A percentile compares a stretch with the other conserved stretches of the same genome.
These are phyloP conservation scores for Cosmia pyralina DNA, from an alignment of 2,888 invertebrate genomes.

Conservation along the genomic window DNA sequence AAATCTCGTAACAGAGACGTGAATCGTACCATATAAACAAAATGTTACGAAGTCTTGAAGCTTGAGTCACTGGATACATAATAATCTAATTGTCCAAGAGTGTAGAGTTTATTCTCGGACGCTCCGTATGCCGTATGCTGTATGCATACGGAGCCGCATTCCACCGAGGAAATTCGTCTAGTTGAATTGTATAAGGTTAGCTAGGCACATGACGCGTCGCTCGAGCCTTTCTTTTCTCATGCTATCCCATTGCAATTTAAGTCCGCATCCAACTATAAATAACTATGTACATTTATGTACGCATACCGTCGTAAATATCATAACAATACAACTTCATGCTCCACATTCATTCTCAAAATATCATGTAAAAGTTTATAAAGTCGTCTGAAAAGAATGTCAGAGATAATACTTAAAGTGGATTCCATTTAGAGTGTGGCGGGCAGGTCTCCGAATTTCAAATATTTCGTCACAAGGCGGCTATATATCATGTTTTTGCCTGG, in stretches of 20 bases:
- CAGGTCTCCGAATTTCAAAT: constrained; percentile 87
- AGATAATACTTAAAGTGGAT: constrained; percentile 84
- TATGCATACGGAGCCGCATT: constrained; percentile 62
- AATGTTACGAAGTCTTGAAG: constrained; percentile 44
- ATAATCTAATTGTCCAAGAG: constrained; percentile 58
- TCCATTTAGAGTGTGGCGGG: constrained; percentile 86
- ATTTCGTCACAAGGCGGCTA: constrained; percentile 88
- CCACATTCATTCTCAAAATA: constrained; percentile 50
- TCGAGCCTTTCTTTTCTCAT: constrained; percentile 58
- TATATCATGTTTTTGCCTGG: constrained; percentile 89
- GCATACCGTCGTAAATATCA: constrained; percentile 16
- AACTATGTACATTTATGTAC: constrained; percentile 48
- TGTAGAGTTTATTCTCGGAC: constrained; percentile 58
- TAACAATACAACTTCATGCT: constrained; percentile 49
- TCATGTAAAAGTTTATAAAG: constrained; percentile 74
- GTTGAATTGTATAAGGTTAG: constrained; percentile 61
- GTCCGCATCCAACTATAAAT: constrained; percentile 34
- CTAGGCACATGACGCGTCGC: constrained; percentile 44
- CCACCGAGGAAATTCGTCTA: constrained; percentile 66
- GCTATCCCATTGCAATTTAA: constrained; percentile 38
- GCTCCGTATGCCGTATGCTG: constrained; percentile 61
- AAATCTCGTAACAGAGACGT: constrained; percentile 40
- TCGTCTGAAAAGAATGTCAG: constrained; percentile 79
- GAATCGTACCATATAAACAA: constrained; percentile 40
- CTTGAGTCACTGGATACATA: constrained; percentile 60